A percentile compares a stretch with the other conserved stretches of the same genome.
These are phyloP conservation scores for Onychostruthus taczanowskii DNA, from an alignment of 2,113 vertebrate species.

Conservation along the genomic window DNA sequence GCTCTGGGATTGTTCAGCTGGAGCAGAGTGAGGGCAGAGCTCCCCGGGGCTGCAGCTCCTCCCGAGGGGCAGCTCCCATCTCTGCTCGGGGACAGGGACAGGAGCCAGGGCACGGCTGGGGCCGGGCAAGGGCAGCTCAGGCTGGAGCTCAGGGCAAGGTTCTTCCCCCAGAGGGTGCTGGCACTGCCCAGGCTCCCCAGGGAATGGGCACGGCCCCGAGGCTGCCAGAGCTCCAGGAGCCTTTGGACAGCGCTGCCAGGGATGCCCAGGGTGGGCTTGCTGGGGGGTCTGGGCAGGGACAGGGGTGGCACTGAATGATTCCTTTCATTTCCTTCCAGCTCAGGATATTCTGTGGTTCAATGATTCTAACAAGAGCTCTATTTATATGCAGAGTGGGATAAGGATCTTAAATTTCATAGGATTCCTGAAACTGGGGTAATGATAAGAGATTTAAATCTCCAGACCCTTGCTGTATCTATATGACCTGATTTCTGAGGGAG, in stretches of 20 bases:
- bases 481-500: neutral
- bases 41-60: neutral
- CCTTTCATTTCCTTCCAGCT: fast-evolving
- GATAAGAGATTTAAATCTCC: neutral
- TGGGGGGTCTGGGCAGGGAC: neutral
- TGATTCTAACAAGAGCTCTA: neutral
- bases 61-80: neutral
- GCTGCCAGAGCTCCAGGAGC: neutral
- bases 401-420: neutral
- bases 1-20: neutral
- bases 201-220: neutral
- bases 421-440: neutral
- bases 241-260: neutral
- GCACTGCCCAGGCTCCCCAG: neutral
- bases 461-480: neutral
- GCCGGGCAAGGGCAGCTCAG: neutral
- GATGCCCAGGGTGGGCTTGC: neutral
- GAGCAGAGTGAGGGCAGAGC: neutral
- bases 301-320: fast-evolving
- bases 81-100: neutral
- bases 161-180: neutral
- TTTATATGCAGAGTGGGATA: neutral
- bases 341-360: neutral
- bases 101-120: neutral
- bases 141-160: neutral